Evolutionary conservation across 2,113 vertebrate species (phyloP).

Genomic region (Menidia beryllina): DNA sequence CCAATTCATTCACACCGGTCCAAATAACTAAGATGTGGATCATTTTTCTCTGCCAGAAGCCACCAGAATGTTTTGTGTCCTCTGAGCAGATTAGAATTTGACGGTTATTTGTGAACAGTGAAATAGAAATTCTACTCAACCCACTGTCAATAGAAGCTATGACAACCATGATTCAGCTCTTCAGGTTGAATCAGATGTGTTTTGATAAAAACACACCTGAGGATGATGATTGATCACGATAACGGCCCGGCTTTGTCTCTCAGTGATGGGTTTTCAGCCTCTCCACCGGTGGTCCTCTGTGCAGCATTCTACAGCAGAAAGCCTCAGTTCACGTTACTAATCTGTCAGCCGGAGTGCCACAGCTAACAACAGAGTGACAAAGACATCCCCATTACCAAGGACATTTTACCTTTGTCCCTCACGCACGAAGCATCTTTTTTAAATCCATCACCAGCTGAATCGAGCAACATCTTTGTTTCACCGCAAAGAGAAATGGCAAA

Average conservation of each 20-base stretch:
- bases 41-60: slow-evolving; percentile 52
- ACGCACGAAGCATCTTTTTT: slow-evolving; percentile 59
- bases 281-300: slow-evolving; percentile 61
- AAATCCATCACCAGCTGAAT: slow-evolving; percentile 63
- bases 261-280: slow-evolving; percentile 51
- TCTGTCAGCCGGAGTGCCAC: slow-evolving; percentile 64
- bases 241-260: slow-evolving; percentile 48
- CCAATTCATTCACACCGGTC: slow-evolving; percentile 34
- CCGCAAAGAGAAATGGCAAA: slow-evolving; percentile 66
- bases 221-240: slow-evolving; percentile 50
- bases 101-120: slow-evolving; percentile 52
- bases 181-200: slow-evolving; percentile 9
- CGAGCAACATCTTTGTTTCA: slow-evolving; percentile 49
- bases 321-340: slow-evolving; percentile 62
- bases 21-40: slow-evolving; percentile 42
- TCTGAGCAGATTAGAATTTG: slow-evolving; percentile 47
- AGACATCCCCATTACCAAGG: slow-evolving; percentile 69
- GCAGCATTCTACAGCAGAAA: slow-evolving; percentile 67
- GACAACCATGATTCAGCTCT: slow-evolving; percentile 32
- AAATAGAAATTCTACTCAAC: slow-evolving; percentile 25
- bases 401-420: slow-evolving; percentile 60
- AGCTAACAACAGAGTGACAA: slow-evolving; percentile 65
- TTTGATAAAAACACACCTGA: slow-evolving; percentile 37
- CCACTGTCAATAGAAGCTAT: slow-evolving; percentile 9
- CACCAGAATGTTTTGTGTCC: slow-evolving; percentile 42